These are phyloP conservation scores for Sisor rabdophorus DNA, from an alignment of 2,113 vertebrate species.

Conservation along the genomic window DNA sequence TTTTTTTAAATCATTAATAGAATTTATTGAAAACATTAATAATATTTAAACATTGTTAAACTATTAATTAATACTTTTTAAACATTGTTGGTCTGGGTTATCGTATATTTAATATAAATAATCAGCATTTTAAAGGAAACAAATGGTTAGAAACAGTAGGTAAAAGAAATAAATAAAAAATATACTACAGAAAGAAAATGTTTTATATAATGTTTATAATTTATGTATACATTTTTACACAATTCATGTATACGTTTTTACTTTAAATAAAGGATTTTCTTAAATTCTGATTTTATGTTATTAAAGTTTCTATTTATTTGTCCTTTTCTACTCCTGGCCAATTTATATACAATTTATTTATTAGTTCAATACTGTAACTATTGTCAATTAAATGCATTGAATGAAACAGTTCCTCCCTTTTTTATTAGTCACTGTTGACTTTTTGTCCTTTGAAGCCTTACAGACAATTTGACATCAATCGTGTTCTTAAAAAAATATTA, in stretches of 20 bases:
- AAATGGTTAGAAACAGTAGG: too few species aligned
- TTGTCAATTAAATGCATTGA: not conserved
- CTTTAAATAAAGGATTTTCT: not conserved
- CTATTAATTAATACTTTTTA: too few species aligned
- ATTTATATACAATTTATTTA: not conserved
- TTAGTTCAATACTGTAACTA: not conserved
- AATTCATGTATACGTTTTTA: not conserved
- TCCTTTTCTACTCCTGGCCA: not conserved
- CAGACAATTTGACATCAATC: not conserved
- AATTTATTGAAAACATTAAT: too few species aligned
- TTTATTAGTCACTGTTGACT: not conserved
- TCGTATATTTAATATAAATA: too few species aligned
- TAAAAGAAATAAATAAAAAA: too few species aligned
- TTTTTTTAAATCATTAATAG: too few species aligned
- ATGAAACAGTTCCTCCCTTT: not conserved
- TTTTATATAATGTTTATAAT: too few species aligned
- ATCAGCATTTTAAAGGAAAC: too few species aligned
- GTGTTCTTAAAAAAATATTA: conserved; percentile 22
- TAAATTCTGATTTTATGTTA: not conserved
- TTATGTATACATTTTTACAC: too few species aligned
- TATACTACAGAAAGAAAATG: too few species aligned
- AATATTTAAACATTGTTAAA: too few species aligned
- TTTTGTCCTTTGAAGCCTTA: conserved; percentile 10
- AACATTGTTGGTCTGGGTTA: too few species aligned
- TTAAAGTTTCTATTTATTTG: not conserved